These are phyloP conservation scores for Callionymus lyra DNA, from an alignment of 2,113 vertebrate genomes.

Conservation along the genomic window DNA sequence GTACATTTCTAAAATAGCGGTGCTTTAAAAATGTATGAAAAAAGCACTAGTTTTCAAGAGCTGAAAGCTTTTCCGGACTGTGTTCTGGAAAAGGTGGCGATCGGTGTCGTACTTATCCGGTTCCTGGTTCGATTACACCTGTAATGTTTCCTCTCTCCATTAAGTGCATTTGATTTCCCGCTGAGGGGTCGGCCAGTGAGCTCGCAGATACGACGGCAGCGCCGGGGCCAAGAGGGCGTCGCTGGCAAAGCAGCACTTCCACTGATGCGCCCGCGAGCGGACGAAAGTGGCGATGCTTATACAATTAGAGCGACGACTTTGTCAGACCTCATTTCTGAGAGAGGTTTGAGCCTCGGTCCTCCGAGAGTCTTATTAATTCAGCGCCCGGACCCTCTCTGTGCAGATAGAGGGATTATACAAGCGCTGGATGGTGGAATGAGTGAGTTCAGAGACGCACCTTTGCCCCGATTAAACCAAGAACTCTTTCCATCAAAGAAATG, in stretches of 20 bases:
- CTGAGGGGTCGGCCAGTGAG: conserved; percentile 31
- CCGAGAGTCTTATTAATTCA: conserved; percentile 54
- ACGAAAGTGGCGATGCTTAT: conserved; percentile 51
- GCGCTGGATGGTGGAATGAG: conserved; percentile 35
- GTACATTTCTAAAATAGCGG: too few relatives aligned
- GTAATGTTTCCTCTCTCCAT: conserved; percentile 60
- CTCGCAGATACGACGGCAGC: conserved; percentile 33
- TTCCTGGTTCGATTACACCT: conserved; percentile 54
- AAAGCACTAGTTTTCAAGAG: too few relatives aligned
- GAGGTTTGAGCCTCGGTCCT: conserved; percentile 47
- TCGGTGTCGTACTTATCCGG: conserved; percentile 45
- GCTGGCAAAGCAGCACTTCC: conserved; percentile 41
- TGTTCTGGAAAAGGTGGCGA: conserved; percentile 32
- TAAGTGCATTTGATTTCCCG: conserved; percentile 69
- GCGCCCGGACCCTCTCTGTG: conserved; percentile 19
- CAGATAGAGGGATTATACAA: conserved; percentile 43
- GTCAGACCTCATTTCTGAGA: conserved; percentile 59
- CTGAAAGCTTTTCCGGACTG: too few relatives aligned
- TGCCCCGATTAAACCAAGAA: conserved; percentile 23
- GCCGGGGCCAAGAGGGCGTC: conserved; percentile 41
- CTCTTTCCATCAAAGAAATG: conserved; percentile 14
- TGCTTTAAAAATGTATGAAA: too few relatives aligned
- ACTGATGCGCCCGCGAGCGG: conserved; percentile 40
- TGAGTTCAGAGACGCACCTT: conserved; percentile 24
- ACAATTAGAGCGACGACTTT: conserved; percentile 55